Base-by-base conservation (phyloP, 2,888 invertebrate genomes). In the Scelioninae gen. 1 region DNA sequence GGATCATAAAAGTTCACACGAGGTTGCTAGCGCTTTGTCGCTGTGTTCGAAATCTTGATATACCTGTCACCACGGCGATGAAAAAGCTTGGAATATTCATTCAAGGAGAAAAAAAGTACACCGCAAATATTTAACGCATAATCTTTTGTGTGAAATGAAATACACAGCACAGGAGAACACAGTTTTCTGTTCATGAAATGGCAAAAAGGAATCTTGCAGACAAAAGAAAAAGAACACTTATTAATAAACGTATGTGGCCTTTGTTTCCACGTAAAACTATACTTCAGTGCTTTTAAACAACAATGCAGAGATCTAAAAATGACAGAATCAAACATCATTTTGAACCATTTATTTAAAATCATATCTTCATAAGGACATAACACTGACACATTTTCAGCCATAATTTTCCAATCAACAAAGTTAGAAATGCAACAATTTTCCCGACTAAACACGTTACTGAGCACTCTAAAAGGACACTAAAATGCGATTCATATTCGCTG, bases 391-490 rank as follows among this genome's bases (percentile, higher is more conserved):
- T 34, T 65, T 56, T 65, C n/a, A 31, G 15, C 75, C 55, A 40
- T 43, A 56, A 75, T 49, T 65, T 65, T 29, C 63, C 38, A 56
- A 56, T 75, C n/a, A 75, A 65, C 65, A 55, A 74, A 34, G 45
- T 65, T 75, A 75, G 65, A 75, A 55, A 75, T 63, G 55, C 45
- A 45, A 75, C 56, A 32, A 49, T 60, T 60, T 51, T 49, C 63
- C 34, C 5, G 34, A 6, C 55, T 74, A 63, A 74, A 38, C 34
- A 74, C 47, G 60, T 74, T 74, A 65, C 49, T 29, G 65, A 45
- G 75, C 56, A 75, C 75, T 75, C 45, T 65, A 49, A 56, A 55
- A 65, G 23, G 75, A 75, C 58, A 75, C 56, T 75, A 38, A 75
- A 75, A 75, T 65, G 45, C 16, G 63, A 75, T 75, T 65, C 56